Evolutionary conservation across 2,113 vertebrate genomes (phyloP).

Genomic region (Haplochromis vanheusdeni): DNA sequence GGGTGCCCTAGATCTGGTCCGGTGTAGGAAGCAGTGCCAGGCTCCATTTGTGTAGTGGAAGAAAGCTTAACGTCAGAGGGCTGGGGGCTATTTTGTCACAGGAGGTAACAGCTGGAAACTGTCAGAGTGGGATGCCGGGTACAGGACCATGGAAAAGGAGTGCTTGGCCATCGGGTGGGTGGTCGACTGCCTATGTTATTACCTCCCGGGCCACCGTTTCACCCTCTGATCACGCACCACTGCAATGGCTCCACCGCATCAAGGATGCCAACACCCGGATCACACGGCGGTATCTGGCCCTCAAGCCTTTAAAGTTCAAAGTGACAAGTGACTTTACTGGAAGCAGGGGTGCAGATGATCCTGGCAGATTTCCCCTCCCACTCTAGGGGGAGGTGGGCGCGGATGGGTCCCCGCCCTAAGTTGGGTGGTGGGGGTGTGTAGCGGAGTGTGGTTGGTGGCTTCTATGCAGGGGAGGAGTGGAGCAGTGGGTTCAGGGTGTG

Average conservation of each 20-base stretch:
- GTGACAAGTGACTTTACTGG: background rate
- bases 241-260: background rate
- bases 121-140: background rate
- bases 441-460: background rate
- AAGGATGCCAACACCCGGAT: background rate
- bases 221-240: background rate
- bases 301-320: background rate
- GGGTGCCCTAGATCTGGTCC: background rate
- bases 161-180: background rate
- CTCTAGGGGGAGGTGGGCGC: accelerated
- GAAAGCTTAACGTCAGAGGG: background rate
- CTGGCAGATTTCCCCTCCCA: background rate
- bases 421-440: background rate
- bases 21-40: background rate
- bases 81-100: background rate
- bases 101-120: background rate
- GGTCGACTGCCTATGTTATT: background rate
- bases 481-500: background rate
- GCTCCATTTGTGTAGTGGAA: background rate
- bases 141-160: background rate
- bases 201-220: background rate
- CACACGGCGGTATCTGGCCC: background rate
- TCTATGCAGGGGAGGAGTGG: background rate
- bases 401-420: background rate
- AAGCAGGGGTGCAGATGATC: background rate